These are phyloP conservation scores for Aplocera efformata DNA, from an alignment of 2,888 invertebrate species.

Conservation along the genomic window DNA sequence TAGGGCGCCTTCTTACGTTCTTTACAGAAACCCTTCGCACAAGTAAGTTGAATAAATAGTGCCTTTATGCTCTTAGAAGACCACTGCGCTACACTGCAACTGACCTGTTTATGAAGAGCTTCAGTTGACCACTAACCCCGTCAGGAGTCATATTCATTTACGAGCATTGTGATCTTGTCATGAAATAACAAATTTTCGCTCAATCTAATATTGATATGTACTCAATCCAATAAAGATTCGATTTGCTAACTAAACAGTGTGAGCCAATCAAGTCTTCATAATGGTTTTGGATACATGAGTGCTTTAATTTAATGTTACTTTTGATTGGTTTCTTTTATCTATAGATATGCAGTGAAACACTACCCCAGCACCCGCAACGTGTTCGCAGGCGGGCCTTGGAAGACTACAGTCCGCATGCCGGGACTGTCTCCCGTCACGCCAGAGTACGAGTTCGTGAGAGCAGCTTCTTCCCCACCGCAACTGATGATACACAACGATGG, in stretches of 20 bases:
- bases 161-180: too few relatives aligned
- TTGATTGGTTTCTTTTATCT: slow-evolving; percentile 6
- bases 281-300: too few relatives aligned
- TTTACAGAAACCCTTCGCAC: slow-evolving; percentile 56
- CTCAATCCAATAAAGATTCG: too few relatives aligned
- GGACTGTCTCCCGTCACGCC: slow-evolving; percentile 37
- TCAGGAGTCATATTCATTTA: too few relatives aligned
- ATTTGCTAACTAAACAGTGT: too few relatives aligned
- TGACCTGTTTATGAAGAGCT: too few relatives aligned
- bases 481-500: slow-evolving; percentile 49
- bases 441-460: slow-evolving; percentile 59
- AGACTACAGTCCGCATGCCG: slow-evolving; percentile 50
- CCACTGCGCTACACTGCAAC: too few relatives aligned
- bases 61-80: background rate
- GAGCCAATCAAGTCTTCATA: too few relatives aligned
- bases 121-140: too few relatives aligned
- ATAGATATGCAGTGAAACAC: slow-evolving; percentile 61
- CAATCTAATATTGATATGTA: too few relatives aligned
- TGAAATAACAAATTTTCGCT: too few relatives aligned
- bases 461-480: slow-evolving; percentile 49
- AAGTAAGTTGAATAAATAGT: slow-evolving; percentile 36
- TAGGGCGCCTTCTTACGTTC: slow-evolving; percentile 52
- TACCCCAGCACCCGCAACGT: slow-evolving; percentile 45
- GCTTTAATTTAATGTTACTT: too few relatives aligned
- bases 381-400: slow-evolving; percentile 44